Conservation (phyloP, 2,113 vertebrate genomes). For the Melanostigma gelatinosum region DNA sequence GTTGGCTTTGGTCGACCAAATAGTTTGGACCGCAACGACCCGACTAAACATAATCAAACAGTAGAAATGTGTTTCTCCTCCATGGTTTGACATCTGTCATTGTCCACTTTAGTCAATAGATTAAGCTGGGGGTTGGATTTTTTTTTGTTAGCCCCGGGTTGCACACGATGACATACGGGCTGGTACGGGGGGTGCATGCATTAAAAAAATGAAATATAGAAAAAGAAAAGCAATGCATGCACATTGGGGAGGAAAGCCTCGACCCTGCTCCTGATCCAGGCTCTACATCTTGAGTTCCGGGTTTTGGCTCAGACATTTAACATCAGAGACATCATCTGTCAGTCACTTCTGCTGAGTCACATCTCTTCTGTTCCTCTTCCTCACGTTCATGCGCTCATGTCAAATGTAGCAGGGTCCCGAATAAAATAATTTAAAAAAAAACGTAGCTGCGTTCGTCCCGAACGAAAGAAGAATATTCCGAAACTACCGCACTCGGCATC, state of each 20-base stretch:
- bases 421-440: neutral
- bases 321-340: neutral
- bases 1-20: constrained; percentile 42
- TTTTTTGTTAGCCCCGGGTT: constrained; percentile 4
- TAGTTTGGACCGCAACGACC: neutral
- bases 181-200: constrained; percentile 51
- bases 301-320: constrained; percentile 52
- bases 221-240: constrained; percentile 44
- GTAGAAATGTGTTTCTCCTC: neutral
- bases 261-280: constrained; percentile 30
- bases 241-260: neutral
- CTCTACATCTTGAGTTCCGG: constrained; percentile 7
- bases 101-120: neutral
- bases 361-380: neutral
- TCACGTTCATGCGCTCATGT: neutral
- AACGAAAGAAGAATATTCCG: neutral
- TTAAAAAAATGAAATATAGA: neutral
- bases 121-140: neutral
- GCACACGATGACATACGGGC: constrained; percentile 33
- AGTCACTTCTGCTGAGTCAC: neutral
- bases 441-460: neutral
- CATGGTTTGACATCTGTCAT: neutral
- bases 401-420: neutral
- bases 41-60: neutral
- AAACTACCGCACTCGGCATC: neutral